Base-by-base conservation (phyloP, 2,888 invertebrate species). In the Lamellibrachia satsuma region DNA sequence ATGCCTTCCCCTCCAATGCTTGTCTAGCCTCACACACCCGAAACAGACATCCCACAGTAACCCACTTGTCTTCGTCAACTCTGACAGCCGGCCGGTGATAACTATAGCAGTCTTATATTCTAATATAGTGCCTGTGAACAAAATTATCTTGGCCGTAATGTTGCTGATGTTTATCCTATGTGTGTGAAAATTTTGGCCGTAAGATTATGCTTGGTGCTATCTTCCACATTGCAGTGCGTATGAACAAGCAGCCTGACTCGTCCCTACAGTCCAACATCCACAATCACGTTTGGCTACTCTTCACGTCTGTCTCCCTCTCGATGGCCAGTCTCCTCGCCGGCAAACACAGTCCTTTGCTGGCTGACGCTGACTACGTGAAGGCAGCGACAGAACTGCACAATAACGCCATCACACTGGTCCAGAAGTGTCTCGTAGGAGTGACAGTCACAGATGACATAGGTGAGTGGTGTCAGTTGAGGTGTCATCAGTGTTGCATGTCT, bases 281-380 rank as follows among this genome's bases (percentile, higher is more conserved):
- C 94, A 96, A 96, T 93, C 96, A 96, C 93, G 95, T 95, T 1
- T 96, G 96, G 96, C 95, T 96, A 93, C 93, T 95, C 93, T 96
- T 95, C 93, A 95, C 95, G 1, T 94, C 96, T 1, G 95, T 96
- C 92, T 94, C 96, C 27, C 94, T 96, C 92, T 94, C 95, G 7
- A 95, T 96, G 93, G 95, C 96, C 9, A 95, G 95, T 92, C 94
- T 95, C 51, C 94, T 96, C 90, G 95, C 95, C 93, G 92, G 90
- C 93, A 22, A 93, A 92, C 60, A 92, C 93, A 39, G 39, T 51
- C n/a, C 92, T 75, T 15, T 75, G 22, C 75, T 39, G 27, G 51
- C 52, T 7, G 96, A 96, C 94, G 92, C 93, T 0, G 96, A 96
- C 93, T 96, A 96, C 94, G 93, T 95, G 52, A 94, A 94, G 55